Base-by-base conservation (phyloP, 2,888 invertebrate species). In the Cheilosia vernalis region DNA sequence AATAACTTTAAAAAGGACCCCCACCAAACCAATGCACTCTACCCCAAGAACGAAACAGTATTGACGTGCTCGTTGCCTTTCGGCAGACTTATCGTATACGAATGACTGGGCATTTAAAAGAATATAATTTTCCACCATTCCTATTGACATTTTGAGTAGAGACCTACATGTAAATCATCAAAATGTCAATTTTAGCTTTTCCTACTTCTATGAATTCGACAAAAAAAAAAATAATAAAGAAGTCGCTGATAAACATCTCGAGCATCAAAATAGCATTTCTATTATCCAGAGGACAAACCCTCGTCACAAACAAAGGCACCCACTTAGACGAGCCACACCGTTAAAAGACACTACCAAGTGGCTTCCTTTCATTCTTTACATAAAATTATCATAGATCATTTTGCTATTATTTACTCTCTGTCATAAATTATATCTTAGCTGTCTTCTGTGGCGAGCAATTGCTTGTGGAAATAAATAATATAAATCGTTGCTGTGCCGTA, bases 341-440 rank as follows among this genome's bases (percentile, higher is more conserved):
- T 42, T 69, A 49, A 55, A 66, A 74, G 66, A 66, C 74, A 64
- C 37, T 56, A 55, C 84, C 37, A 74, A 84, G 84, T 84, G 80
- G 69, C 69, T 80, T 80, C 74, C 70, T 58, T 80, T 84, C 74
- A 84, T 84, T 80, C 74, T 79, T 70, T 80, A 79, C 84, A 84
- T 84, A 84, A 84, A 84, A 84, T 84, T 84, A 84, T 84, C 84
- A 84, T 84, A 84, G 74, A 84, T 84, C 84, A 84, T 80, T 74
- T 70, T 70, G 53, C 84, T 80, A 80, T 84, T 84, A 84, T 84
- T 84, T 84, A 84, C 84, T 80, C 70, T 74, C 69, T 84, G 84
- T 80, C 84, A 84, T 84, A 84, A 84, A 84, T 84, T 84, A 84
- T 84, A 58, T 80, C 55, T 60, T 74, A 58, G 80, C 63, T 79